A percentile compares a stretch with the other conserved stretches of the same genome.
phyloP scores from a whole-genome alignment of 2,113 vertebrate genomes.

The Sylvilagus bachmani region DNA sequence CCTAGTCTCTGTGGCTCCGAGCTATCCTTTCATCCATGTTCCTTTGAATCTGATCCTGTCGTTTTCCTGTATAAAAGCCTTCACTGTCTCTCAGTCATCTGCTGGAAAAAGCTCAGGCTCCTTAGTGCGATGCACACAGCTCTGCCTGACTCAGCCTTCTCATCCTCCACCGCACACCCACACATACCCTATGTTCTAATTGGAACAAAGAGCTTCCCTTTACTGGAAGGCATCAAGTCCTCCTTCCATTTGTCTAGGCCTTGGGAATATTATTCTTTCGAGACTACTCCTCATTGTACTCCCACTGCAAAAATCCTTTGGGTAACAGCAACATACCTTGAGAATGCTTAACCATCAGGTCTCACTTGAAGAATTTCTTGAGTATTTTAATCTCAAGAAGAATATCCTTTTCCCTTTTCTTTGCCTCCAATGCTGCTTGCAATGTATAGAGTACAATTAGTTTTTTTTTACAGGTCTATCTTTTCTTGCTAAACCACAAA shows the following conservation, averaged over 20 bases:
- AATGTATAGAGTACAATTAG: slow-evolving; percentile 44
- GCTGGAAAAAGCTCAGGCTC: slow-evolving; percentile 31
- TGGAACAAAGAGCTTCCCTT: neutral
- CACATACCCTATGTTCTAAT: neutral
- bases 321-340: neutral
- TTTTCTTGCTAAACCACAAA: neutral
- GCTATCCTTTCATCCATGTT: neutral
- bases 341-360: neutral
- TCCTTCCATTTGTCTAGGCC: neutral
- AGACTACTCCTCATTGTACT: neutral
- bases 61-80: slow-evolving; percentile 46
- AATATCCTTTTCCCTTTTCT: neutral
- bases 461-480: slow-evolving; percentile 7
- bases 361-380: slow-evolving; percentile 28
- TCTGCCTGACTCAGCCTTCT: neutral
- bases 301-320: neutral
- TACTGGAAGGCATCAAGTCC: neutral
- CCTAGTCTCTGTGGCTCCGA: neutral
- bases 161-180: neutral
- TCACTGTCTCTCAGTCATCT: slow-evolving; percentile 35
- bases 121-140: neutral
- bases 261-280: neutral
- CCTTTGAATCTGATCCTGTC: neutral
- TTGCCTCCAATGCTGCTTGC: neutral
- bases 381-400: neutral